These are phyloP conservation scores for Drosophila monieri DNA, from an alignment of 2,888 invertebrate genomes.

Conservation along the genomic window DNA sequence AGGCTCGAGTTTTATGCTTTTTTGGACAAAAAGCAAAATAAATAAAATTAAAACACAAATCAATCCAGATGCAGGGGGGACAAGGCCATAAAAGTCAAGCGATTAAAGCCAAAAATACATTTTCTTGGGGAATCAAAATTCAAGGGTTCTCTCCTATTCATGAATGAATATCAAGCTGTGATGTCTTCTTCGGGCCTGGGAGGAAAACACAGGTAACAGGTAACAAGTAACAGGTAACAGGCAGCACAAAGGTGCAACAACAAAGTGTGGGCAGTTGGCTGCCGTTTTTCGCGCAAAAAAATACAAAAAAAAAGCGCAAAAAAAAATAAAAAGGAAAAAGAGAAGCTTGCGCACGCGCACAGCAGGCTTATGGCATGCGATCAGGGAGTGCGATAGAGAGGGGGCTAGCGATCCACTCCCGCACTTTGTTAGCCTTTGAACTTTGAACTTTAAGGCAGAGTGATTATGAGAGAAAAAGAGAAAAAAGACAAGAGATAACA, in stretches of 20 bases:
- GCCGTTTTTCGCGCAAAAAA: constrained; percentile 63
- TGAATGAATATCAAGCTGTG: constrained; percentile 59
- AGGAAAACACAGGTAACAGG: constrained; percentile 1
- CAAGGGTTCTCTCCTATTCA: constrained; percentile 28
- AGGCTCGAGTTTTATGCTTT: background rate
- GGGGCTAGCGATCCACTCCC: constrained; percentile 34
- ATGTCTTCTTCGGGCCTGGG: constrained; percentile 44
- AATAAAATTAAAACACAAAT: constrained; percentile 11
- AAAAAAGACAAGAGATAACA: too few relatives aligned
- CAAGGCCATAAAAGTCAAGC: constrained; percentile 7
- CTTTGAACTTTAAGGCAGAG: constrained; percentile 42
- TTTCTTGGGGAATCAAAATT: constrained; percentile 57
- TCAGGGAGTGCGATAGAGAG: constrained; percentile 13
- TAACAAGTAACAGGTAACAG: constrained; percentile 16
- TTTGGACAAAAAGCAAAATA: background rate
- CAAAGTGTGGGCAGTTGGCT: constrained; percentile 71
- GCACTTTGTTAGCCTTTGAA: background rate
- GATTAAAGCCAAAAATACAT: constrained; percentile 10
- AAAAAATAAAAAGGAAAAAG: constrained; percentile 9
- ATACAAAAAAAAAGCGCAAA: constrained; percentile 24
- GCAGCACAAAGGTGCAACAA: background rate
- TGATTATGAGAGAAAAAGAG: too few relatives aligned
- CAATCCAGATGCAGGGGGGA: constrained; percentile 16
- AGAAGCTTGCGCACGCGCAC: constrained; percentile 62
- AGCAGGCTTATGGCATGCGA: constrained; percentile 62